These are phyloP conservation scores for Crotalus horridus DNA, from an alignment of 2,113 vertebrate genomes.

Conservation along the genomic window DNA sequence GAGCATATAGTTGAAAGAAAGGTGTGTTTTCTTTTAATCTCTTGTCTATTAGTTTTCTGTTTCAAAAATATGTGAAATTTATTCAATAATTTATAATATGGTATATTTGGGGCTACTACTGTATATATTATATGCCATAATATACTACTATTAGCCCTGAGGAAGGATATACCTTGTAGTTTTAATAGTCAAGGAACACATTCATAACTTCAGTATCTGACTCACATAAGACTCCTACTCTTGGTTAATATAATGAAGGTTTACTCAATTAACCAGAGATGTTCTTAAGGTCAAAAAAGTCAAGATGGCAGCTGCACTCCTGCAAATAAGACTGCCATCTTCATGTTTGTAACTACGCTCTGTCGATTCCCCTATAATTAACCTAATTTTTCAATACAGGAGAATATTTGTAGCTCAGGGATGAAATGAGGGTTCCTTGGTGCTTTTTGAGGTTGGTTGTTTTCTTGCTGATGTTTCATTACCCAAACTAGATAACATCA, in stretches of 20 bases:
- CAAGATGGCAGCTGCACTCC: neutral
- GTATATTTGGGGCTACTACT: neutral
- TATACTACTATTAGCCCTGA: neutral
- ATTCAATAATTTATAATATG: no score
- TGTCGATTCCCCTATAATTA: neutral
- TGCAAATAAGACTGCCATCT: neutral
- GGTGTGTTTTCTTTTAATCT: conserved; percentile 28
- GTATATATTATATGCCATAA: neutral
- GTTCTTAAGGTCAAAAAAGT: neutral
- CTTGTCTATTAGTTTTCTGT: neutral
- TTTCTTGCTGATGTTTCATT: neutral
- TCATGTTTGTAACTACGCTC: neutral
- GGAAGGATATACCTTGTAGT: neutral
- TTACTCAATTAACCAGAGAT: neutral
- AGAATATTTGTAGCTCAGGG: neutral
- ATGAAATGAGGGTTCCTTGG: neutral
- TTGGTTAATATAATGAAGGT: neutral
- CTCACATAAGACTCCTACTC: neutral
- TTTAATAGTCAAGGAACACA: neutral
- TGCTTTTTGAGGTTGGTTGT: neutral
- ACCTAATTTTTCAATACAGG: neutral
- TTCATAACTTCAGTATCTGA: neutral
- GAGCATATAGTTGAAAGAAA: conserved; percentile 38
- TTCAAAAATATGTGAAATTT: neutral
- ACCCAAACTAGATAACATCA: neutral